A percentile compares a stretch with the other conserved stretches of the same genome.
These are phyloP conservation scores for Ophraella communa DNA, from an alignment of 2,888 invertebrate species.

Conservation along the genomic window DNA sequence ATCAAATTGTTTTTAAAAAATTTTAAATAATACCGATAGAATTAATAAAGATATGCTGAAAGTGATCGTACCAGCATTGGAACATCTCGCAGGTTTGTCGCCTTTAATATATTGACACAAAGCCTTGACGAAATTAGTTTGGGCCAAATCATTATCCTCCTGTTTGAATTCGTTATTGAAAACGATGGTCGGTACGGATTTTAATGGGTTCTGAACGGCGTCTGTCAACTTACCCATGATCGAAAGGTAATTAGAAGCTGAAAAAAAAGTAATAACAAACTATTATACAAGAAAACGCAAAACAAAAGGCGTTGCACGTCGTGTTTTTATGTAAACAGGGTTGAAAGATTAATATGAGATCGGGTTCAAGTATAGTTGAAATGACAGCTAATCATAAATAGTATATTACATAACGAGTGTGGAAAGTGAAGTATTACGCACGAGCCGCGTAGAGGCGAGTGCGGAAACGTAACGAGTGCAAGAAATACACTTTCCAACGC, in stretches of 20 bases:
- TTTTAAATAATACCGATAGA: slow-evolving; percentile 3
- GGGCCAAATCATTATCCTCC: slow-evolving; percentile 64
- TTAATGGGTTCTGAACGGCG: slow-evolving; percentile 63
- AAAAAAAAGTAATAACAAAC: no score
- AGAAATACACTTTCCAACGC: no score
- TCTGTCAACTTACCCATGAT: slow-evolving; percentile 66
- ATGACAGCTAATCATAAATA: no score
- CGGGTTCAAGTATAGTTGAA: no score
- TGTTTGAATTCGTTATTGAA: slow-evolving; percentile 70
- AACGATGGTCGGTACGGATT: slow-evolving; percentile 71
- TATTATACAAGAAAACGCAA: no score
- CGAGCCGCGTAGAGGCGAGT: no score
- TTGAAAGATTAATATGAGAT: no score
- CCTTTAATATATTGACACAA: slow-evolving; percentile 62
- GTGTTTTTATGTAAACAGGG: no score
- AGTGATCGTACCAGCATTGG: slow-evolving; percentile 10
- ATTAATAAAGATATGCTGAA: background rate
- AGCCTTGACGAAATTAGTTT: slow-evolving; percentile 65
- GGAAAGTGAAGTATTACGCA: no score
- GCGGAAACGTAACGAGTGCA: no score
- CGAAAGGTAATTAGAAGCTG: slow-evolving; percentile 59
- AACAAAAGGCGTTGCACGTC: no score
- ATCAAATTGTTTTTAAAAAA: slow-evolving; percentile 3
- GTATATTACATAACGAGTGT: no score
- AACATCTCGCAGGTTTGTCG: slow-evolving; percentile 51